phyloP scores from a whole-genome alignment of 2,888 invertebrate genomes.

The Cephalotes varians region DNA sequence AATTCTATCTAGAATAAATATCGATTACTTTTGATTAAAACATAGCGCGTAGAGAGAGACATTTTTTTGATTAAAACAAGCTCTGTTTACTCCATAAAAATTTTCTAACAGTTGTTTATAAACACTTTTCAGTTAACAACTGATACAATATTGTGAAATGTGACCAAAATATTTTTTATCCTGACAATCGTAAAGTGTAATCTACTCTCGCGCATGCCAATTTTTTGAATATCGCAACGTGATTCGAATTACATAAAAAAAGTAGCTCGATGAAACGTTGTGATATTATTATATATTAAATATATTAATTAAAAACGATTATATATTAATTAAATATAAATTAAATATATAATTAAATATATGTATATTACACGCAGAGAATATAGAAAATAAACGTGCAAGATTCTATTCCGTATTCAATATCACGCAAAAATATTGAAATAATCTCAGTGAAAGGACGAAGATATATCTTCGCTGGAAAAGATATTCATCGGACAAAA shows the following conservation, averaged over 20 bases:
- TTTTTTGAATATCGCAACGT: neutral
- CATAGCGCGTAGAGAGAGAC: too few relatives aligned
- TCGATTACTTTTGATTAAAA: neutral
- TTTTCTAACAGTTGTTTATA: neutral
- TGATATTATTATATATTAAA: neutral
- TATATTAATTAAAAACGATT: neutral
- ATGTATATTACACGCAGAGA: neutral
- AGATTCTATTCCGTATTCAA: neutral
- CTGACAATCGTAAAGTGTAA: neutral
- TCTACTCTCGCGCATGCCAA: neutral
- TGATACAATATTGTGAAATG: neutral
- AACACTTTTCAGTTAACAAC: neutral
- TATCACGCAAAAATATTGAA: neutral
- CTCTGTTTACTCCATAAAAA: neutral
- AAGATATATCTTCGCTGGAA: neutral
- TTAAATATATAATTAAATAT: neutral
- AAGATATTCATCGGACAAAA: neutral
- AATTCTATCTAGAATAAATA: neutral
- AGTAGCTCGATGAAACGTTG: neutral
- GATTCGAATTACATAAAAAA: neutral
- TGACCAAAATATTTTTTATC: neutral
- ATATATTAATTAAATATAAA: too few relatives aligned
- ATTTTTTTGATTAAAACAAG: neutral
- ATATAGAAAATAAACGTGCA: neutral
- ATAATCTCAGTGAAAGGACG: neutral